Evolutionary conservation across 2,888 invertebrate genomes (phyloP), one percentile per base, ranked within the genome.

Genomic region (Diarsia rubi): DNA sequence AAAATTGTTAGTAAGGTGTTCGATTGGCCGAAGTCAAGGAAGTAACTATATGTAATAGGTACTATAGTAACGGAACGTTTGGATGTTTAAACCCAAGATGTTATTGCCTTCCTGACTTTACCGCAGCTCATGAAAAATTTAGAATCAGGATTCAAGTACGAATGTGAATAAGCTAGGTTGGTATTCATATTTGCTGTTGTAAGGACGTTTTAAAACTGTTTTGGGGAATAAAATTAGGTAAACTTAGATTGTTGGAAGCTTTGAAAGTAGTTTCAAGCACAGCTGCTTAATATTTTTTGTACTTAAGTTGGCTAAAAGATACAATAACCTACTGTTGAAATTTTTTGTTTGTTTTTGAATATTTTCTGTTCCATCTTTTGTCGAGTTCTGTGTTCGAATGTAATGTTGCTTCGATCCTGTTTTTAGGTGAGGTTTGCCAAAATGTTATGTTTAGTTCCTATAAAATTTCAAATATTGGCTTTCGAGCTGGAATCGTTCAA

Each of bases 401-500:
- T 21, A 37, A 62, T 47, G 47, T n/a, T n/a, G 44, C 57, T 67
- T 59, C 16, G 49, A 76, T 24, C 60, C 45, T 54, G 14, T 19
- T 47, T 66, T 68, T 47, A 31, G 14, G 54, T 49, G 59, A 72
- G 9, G 24, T 47, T 82, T 73, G 78, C 37, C 68, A 73, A 73
- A 62, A 63, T 57, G 14, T 27, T 67, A n/a, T 68, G 67, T 79
- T 76, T 62, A 75, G 63, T 68, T 69, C 68, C 27, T 70, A 80
- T 69, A 49, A 70, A 65, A 70, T 63, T 70, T 24, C 57, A 80
- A 76, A 80, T 83, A 76, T 82, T 80, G 69, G 37, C 66, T 79
- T 82, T 70, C 37, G 59, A 83, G 80, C 76, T 79, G 31, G 81
- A 77, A 82, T 84, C 80, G 85, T 85, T 85, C 79, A 84, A 82